phyloP scores from a whole-genome alignment of 2,113 vertebrate genomes.

The Pollimyrus isidori region DNA sequence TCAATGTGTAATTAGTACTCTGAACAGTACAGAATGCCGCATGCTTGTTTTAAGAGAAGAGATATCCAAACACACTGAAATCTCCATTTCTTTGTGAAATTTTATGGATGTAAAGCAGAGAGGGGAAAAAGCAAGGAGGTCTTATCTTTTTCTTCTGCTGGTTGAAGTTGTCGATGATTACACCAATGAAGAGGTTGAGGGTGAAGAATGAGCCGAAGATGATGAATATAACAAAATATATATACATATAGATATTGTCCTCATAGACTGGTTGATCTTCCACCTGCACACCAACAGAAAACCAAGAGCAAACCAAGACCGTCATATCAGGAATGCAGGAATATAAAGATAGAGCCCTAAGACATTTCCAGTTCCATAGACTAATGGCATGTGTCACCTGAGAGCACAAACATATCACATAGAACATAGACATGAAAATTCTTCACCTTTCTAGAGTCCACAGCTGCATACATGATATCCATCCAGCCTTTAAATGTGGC shows the following conservation, averaged over 20 bases:
- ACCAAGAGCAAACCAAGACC: background rate
- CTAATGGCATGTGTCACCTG: background rate
- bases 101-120: background rate
- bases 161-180: constrained; percentile 99
- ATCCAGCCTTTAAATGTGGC: constrained; percentile 99
- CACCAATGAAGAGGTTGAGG: constrained; percentile 96
- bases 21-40: background rate
- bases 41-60: constrained; percentile 18
- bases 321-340: background rate
- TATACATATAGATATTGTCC: constrained; percentile 98
- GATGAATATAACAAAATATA: constrained; percentile 98
- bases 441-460: constrained; percentile 87
- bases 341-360: background rate
- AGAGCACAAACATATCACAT: background rate
- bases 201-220: constrained; percentile 99
- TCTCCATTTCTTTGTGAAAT: background rate
- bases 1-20: background rate
- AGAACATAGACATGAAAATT: background rate
- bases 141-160: constrained; percentile 99
- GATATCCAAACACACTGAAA: background rate
- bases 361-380: background rate
- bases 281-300: constrained; percentile 46
- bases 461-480: constrained; percentile 99
- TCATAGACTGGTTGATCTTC: constrained; percentile 85
- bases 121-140: constrained; percentile 26